Evolutionary conservation across 2,797 vertebrate species (phyloP).

Genomic region (Diplodus sargus): DNA sequence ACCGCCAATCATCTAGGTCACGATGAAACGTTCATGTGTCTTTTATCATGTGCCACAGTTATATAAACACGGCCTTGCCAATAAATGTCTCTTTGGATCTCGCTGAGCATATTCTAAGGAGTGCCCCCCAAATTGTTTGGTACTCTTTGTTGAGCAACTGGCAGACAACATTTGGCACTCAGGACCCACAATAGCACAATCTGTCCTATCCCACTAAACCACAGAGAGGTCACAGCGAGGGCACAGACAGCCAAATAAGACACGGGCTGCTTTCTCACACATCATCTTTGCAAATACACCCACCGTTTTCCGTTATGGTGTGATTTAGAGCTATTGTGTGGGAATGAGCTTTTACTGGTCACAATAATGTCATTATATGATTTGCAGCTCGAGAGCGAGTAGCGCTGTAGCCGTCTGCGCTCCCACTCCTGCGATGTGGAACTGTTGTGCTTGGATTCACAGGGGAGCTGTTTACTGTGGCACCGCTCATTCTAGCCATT

Average conservation of each 20-base stretch:
- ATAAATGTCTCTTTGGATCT: slow-evolving; percentile 26
- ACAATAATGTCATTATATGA: slow-evolving; percentile 77
- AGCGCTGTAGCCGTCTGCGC: slow-evolving; percentile 22
- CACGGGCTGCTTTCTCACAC: slow-evolving; percentile 66
- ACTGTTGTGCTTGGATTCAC: slow-evolving; percentile 80
- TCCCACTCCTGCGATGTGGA: slow-evolving; percentile 69
- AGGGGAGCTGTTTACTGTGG: slow-evolving; percentile 83
- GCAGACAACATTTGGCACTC: slow-evolving; percentile 57
- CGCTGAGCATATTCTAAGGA: slow-evolving; percentile 26
- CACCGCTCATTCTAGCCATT: slow-evolving; percentile 82
- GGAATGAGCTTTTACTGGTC: slow-evolving; percentile 71
- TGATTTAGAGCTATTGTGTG: slow-evolving; percentile 79
- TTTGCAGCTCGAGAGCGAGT: slow-evolving; percentile 67
- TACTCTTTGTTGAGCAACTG: slow-evolving; percentile 58
- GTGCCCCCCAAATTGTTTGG: slow-evolving; percentile 17
- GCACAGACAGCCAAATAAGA: slow-evolving; percentile 53
- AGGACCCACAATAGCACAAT: slow-evolving; percentile 58
- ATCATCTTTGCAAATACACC: slow-evolving; percentile 59
- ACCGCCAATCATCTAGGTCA: slow-evolving; percentile 38
- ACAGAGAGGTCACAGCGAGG: slow-evolving; percentile 66
- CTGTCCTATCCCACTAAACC: slow-evolving; percentile 54
- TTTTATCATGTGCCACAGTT: slow-evolving; percentile 38
- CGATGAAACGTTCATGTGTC: slow-evolving; percentile 20
- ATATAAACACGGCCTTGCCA: slow-evolving; percentile 56
- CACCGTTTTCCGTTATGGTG: slow-evolving; percentile 52